These are phyloP conservation scores for Cheirogaleus medius DNA, from an alignment of 2,113 vertebrate genomes.

Conservation along the genomic window DNA sequence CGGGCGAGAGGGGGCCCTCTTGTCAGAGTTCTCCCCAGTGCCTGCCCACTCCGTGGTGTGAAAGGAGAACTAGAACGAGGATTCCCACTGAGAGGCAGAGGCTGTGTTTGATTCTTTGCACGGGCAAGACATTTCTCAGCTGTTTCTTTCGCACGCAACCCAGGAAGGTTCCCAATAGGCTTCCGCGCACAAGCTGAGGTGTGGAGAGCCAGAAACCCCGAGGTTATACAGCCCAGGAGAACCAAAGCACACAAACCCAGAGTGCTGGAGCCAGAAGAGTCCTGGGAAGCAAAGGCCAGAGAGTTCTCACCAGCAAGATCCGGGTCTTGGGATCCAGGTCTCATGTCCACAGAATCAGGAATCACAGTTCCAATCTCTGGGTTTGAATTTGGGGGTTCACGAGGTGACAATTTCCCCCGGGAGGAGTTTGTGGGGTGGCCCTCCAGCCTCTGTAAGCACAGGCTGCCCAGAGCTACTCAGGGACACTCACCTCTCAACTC, in stretches of 20 bases:
- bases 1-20: not conserved
- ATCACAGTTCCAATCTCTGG: not conserved
- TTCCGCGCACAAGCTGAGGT: not conserved
- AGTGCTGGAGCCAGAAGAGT: not conserved
- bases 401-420: not conserved
- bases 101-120: not conserved
- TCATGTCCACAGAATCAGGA: not conserved
- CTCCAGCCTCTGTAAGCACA: not conserved
- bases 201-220: not conserved
- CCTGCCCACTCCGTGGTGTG: not conserved
- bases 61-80: not conserved
- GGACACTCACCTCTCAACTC: not conserved
- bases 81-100: not conserved
- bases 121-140: not conserved
- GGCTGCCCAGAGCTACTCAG: not conserved
- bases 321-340: not conserved
- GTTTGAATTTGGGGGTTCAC: not conserved
- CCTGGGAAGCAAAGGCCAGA: not conserved
- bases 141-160: not conserved
- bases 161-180: not conserved
- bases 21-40: not conserved
- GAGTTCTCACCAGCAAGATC: not conserved
- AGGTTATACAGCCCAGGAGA: not conserved
- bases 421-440: rapidly evolving
- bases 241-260: not conserved